Percentiles rank a stretch among this genome's conserved stretches.
Conservation (phyloP, 2,888 invertebrate species). For the Scaptomyza caliginosa region DNA sequence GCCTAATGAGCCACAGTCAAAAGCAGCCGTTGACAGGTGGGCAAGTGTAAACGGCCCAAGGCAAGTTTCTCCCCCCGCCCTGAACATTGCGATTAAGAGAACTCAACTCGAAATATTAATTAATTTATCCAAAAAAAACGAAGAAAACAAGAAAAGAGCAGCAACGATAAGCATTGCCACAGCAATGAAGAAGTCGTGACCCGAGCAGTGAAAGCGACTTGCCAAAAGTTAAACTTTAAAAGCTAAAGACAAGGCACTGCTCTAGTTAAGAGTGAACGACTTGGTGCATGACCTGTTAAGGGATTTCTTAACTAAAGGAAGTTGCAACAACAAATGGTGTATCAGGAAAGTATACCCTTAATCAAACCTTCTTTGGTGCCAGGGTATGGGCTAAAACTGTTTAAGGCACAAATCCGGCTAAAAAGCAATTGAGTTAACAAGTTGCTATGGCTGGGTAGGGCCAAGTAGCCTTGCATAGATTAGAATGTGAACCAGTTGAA, state of each 20-base stretch:
- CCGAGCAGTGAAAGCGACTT: slow-evolving; percentile 57
- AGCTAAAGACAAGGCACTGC: not conserved
- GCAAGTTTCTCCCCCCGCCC: slow-evolving; percentile 3
- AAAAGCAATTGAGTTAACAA: slow-evolving; percentile 52
- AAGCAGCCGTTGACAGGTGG: slow-evolving; percentile 45
- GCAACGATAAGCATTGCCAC: slow-evolving; percentile 28
- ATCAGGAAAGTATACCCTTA: not conserved
- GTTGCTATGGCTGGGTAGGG: slow-evolving; percentile 13
- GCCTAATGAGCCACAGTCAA: slow-evolving; percentile 49
- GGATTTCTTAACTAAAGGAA: not conserved
- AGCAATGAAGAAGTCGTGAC: slow-evolving; percentile 54
- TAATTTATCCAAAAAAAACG: slow-evolving; percentile 41
- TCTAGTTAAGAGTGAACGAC: not conserved
- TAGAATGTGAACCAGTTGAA: slow-evolving; percentile 67
- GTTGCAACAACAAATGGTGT: not conserved
- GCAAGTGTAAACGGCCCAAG: slow-evolving; percentile 31
- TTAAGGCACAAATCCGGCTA: slow-evolving; percentile 33
- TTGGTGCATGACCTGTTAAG: not conserved
- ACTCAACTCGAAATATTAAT: slow-evolving; percentile 67
- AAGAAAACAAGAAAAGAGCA: not conserved
- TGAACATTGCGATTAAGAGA: slow-evolving; percentile 60
- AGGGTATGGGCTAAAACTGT: slow-evolving; percentile 8
- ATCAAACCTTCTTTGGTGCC: not conserved
- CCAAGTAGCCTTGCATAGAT: slow-evolving; percentile 68
- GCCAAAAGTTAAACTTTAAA: slow-evolving; percentile 6